Evolutionary conservation across 1,140 invertebrate genomes (phyloP), one percentile per base, ranked within the genome.

Genomic region (Cheumatopsyche charites): DNA sequence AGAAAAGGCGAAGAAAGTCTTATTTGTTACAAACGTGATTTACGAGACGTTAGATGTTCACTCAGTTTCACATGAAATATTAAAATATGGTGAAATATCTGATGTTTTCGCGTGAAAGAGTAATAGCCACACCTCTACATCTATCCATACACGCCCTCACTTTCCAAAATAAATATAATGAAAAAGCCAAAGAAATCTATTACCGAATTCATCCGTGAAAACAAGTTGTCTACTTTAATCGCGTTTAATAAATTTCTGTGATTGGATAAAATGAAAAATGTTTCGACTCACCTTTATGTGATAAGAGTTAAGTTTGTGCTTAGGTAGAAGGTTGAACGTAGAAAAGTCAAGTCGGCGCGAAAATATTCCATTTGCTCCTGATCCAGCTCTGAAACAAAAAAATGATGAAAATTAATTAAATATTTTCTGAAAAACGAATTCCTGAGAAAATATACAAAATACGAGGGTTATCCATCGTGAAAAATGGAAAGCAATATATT

Each of bases 231-330:
- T n/a, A n/a, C n/a, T n/a, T n/a, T n/a, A n/a, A n/a, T n/a, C n/a
- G n/a, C n/a, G n/a, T n/a, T n/a, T n/a, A n/a, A n/a, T n/a, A n/a
- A n/a, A n/a, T n/a, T n/a, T n/a, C n/a, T n/a, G n/a, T n/a, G n/a
- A n/a, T n/a, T n/a, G n/a, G n/a, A n/a, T n/a, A n/a, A n/a, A n/a
- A n/a, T n/a, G n/a, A 13, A 2, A 58, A 58, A 19, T 58, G 21
- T 12, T 9, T 25, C 17, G 11, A 5, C 55, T 89, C 88, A 97
- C 95, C 94, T 98, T 97, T 81, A 98, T 97, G 87, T 98, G 95
- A 88, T 98, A 98, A 78, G 96, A 97, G 87, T 99, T 99, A 80
- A 97, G 91, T 87, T 97, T 97, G 80, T 95, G 92, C 80, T 91
- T 91, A 66, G 96, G 96, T 76, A 98, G 87, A 70, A 90, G 88